These are phyloP conservation scores for Crocodylus rhombifer DNA, from an alignment of 2,797 vertebrate species.

Conservation along the genomic window DNA sequence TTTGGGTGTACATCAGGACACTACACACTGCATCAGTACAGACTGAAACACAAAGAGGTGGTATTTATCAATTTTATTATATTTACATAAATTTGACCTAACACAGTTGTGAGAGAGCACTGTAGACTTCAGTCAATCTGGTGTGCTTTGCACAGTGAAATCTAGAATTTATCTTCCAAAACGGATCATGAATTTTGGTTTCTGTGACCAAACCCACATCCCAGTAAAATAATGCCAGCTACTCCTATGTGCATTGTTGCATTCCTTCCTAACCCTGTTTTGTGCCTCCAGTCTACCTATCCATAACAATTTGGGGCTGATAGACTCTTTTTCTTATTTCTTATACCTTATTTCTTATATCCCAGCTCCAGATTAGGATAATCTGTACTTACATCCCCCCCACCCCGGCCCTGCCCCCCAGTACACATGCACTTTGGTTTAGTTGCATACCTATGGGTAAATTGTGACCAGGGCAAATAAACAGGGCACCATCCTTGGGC, in stretches of 20 bases:
- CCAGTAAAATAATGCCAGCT: neutral
- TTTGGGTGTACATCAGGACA: neutral
- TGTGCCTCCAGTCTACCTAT: neutral
- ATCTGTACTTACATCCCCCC: neutral
- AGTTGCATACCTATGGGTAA: too few species aligned
- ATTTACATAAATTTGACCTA: neutral
- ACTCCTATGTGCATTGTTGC: neutral
- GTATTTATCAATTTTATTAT: fast-evolving
- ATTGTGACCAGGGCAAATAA: too few species aligned
- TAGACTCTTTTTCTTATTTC: neutral
- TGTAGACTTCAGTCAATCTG: neutral
- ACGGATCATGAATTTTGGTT: neutral
- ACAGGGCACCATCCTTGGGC: too few species aligned
- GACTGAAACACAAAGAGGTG: fast-evolving
- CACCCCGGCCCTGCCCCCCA: too few species aligned
- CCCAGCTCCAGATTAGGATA: neutral
- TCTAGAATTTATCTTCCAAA: neutral
- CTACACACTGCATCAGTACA: neutral
- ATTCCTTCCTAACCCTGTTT: neutral
- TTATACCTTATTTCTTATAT: neutral
- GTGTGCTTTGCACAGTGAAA: neutral
- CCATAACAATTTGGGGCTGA: neutral
- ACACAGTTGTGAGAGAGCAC: neutral
- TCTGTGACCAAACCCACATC: neutral
- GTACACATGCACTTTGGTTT: too few species aligned